Evolutionary conservation across 2,797 vertebrate species (phyloP).

Genomic region (Erethizon dorsatum): DNA sequence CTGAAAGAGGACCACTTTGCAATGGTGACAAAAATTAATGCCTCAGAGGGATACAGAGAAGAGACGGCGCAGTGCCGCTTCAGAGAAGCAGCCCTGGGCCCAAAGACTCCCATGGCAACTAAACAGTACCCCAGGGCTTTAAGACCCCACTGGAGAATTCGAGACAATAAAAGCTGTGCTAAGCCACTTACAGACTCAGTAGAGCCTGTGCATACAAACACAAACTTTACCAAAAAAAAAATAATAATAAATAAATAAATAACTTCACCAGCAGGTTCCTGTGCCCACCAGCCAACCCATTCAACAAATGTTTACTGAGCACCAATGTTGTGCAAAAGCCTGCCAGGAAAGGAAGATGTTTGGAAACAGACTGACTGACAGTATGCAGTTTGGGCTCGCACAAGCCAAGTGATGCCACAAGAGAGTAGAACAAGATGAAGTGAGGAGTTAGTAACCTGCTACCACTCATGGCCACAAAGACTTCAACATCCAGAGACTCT

Average conservation of each 20-base stretch:
- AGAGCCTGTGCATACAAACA: not conserved
- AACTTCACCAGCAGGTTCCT: not conserved
- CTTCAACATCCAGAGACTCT: not conserved
- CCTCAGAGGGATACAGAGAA: not conserved
- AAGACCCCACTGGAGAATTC: not conserved
- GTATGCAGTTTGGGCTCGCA: not conserved
- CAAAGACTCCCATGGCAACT: accelerated
- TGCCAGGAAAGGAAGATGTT: not conserved
- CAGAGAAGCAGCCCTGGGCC: not conserved
- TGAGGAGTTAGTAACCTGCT: not conserved
- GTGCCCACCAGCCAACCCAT: not conserved
- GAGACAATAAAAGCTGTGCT: conserved; percentile 21
- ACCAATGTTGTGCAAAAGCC: not conserved
- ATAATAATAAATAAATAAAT: not conserved
- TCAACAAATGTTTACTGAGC: not conserved
- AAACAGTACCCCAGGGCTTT: not conserved
- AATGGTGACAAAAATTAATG: not conserved
- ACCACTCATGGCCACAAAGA: not conserved
- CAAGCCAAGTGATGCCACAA: accelerated
- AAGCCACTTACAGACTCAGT: not conserved
- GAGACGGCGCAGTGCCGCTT: not conserved
- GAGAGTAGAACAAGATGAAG: accelerated
- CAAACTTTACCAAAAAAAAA: not conserved
- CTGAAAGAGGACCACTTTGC: conserved; percentile 18
- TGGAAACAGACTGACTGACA: not conserved